Evolutionary conservation across 2,797 vertebrate species (phyloP).

Genomic region (Ambastaia sidthimunki): DNA sequence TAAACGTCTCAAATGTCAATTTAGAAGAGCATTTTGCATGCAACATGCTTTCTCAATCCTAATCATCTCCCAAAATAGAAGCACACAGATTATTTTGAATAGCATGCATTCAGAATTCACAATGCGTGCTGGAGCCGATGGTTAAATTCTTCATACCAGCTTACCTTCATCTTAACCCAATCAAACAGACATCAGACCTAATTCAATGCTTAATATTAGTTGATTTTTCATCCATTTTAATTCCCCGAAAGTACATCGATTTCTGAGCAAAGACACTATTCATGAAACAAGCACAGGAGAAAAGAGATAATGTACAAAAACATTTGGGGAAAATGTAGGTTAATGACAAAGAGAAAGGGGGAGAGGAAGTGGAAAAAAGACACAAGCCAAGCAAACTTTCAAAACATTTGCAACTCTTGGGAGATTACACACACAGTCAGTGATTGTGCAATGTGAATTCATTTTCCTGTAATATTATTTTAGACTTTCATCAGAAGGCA

Average conservation of each 20-base stretch:
- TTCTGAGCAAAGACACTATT: background rate
- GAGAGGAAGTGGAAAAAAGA: conserved; percentile 10
- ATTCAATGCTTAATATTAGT: conserved; percentile 32
- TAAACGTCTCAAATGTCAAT: conserved; percentile 15
- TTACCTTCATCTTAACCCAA: conserved; percentile 60
- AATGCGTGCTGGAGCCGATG: conserved; percentile 22
- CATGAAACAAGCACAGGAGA: conserved; percentile 12
- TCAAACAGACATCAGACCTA: conserved; percentile 53
- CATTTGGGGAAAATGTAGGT: conserved; percentile 1
- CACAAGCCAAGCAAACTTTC: background rate
- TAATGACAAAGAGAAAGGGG: conserved; percentile 13
- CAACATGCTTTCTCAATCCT: conserved; percentile 65
- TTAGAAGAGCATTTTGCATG: conserved; percentile 43
- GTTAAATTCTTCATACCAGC: conserved; percentile 32
- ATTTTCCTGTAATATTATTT: background rate
- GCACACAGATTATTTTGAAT: conserved; percentile 11
- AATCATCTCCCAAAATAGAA: conserved; percentile 10
- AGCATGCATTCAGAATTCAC: conserved; percentile 46
- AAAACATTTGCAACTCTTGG: background rate
- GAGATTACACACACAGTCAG: conserved; percentile 19
- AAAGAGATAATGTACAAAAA: background rate
- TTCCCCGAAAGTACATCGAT: background rate
- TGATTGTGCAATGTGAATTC: background rate
- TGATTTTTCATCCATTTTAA: conserved; percentile 1
- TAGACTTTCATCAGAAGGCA: background rate